Percentiles rank a stretch among this genome's conserved stretches.
These are phyloP conservation scores for Tenebrio molitor DNA, from an alignment of 1,140 invertebrate species.

Conservation along the genomic window DNA sequence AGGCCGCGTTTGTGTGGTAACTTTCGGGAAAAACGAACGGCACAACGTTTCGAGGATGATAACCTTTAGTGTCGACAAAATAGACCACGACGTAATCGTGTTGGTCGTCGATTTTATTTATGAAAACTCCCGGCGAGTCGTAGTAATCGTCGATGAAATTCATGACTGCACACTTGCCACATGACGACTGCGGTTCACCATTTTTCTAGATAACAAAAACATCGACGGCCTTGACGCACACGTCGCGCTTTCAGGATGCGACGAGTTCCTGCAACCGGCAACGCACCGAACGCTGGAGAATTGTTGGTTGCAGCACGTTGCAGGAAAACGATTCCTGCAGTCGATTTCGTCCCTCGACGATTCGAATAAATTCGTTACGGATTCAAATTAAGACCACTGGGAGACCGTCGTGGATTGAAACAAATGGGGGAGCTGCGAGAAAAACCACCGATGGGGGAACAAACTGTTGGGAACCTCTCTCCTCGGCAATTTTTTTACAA, in stretches of 20 bases:
- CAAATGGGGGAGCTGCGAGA: no score
- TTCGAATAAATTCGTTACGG: no score
- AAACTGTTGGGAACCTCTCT: no score
- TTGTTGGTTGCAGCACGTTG: constrained; percentile 7
- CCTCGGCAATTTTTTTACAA: no score
- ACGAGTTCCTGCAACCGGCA: constrained; percentile 15
- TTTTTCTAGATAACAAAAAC: constrained; percentile 40
- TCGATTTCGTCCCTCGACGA: no score
- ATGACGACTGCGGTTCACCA: constrained; percentile 24
- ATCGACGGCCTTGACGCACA: constrained; percentile 21
- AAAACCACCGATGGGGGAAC: no score
- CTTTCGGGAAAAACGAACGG: constrained; percentile 24
- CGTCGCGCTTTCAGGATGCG: constrained; percentile 11
- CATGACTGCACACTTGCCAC: constrained; percentile 48
- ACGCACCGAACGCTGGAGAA: background rate
- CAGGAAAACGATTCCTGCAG: background rate
- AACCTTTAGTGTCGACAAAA: constrained; percentile 50
- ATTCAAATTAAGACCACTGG: no score
- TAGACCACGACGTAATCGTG: constrained; percentile 61
- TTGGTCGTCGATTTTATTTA: constrained; percentile 47
- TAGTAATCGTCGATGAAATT: constrained; percentile 62
- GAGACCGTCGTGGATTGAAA: no score
- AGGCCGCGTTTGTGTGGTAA: background rate
- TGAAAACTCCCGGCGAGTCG: constrained; percentile 50
- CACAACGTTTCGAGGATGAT: constrained; percentile 1